Base-by-base conservation (phyloP, 35 echinoderm and acorn worm genomes). In the Apostichopus japonicus region DNA sequence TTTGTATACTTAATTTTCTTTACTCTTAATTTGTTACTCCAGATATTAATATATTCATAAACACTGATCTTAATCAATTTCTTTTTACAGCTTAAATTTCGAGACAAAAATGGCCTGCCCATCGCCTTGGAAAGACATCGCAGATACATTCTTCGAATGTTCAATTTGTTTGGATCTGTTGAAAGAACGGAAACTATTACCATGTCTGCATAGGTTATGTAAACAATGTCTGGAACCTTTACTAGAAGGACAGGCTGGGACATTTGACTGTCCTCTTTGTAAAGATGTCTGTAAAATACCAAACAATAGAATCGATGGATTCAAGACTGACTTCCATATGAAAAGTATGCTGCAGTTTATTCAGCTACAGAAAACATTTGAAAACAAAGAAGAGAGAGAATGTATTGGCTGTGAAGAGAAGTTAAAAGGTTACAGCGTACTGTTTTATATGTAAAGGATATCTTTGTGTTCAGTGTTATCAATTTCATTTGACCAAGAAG, bases 281-380 rank as follows among this genome's bases (percentile, higher is more conserved):
- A n/a, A n/a, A n/a, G n/a, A n/a, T n/a, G n/a, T n/a, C n/a, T n/a
- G n/a, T n/a, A n/a, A n/a, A n/a, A n/a, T n/a, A n/a, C n/a, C n/a
- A n/a, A n/a, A n/a, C n/a, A 17, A 77, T 7, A 25, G 73, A 7
- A 17, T 7, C 9, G 16, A n/a, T 77, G 73, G 73, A 77, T 77
- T 77, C 73, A 77, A 77, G 24, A 77, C 73, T 22, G 73, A 77
- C 24, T 77, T 77, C 17, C 73, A 77, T 25, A 77, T 77, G 73
- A 77, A 77, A 77, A 77, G 73, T 25, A 77, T 77, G 19, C 7
- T 77, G 17, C 19, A 77, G 24, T 77, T 22, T 77, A 77, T 77
- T 77, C 19, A 77, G 73, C 73, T 77, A 7, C 73, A 77, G 17
- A 77, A 77, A 77, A 14, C 73, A 13, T 25, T 77, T 22, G 19